These are phyloP conservation scores for Oxycera nigricornis DNA, from an alignment of 2,888 invertebrate genomes.

Conservation along the genomic window DNA sequence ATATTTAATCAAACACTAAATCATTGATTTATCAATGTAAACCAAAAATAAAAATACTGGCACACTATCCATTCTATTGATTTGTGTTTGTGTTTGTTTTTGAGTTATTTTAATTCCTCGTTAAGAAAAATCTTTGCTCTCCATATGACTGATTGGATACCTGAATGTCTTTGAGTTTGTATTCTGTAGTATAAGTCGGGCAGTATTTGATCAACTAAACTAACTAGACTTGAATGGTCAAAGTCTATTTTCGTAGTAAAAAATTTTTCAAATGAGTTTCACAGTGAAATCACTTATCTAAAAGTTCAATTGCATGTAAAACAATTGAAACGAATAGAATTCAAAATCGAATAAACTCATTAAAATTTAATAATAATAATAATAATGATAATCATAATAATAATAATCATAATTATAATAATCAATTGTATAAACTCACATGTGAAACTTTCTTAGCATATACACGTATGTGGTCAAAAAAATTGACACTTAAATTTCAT, in stretches of 20 bases:
- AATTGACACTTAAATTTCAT: slow-evolving; percentile 22
- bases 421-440: slow-evolving; percentile 7
- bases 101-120: background rate
- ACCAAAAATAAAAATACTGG: slow-evolving; percentile 28
- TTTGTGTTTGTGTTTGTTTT: background rate
- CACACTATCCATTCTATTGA: slow-evolving; percentile 37
- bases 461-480: slow-evolving; percentile 8
- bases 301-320: background rate
- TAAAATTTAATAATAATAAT: background rate
- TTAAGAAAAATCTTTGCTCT: background rate
- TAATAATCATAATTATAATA: background rate
- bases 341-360: slow-evolving; percentile 1
- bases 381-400: too few relatives aligned
- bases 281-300: slow-evolving; percentile 24
- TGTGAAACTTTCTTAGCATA: background rate
- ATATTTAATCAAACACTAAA: background rate
- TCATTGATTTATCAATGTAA: slow-evolving; percentile 6
- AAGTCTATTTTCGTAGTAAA: slow-evolving; percentile 13
- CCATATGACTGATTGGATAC: background rate
- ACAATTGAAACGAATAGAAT: slow-evolving; percentile 15
- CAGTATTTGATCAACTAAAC: slow-evolving; percentile 27
- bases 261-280: slow-evolving; percentile 9
- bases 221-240: slow-evolving; percentile 29
- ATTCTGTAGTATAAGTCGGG: background rate
- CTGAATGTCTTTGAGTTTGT: slow-evolving; percentile 21